phyloP scores from a whole-genome alignment of 2,113 vertebrate species.

The Nyctibius bracteatus region DNA sequence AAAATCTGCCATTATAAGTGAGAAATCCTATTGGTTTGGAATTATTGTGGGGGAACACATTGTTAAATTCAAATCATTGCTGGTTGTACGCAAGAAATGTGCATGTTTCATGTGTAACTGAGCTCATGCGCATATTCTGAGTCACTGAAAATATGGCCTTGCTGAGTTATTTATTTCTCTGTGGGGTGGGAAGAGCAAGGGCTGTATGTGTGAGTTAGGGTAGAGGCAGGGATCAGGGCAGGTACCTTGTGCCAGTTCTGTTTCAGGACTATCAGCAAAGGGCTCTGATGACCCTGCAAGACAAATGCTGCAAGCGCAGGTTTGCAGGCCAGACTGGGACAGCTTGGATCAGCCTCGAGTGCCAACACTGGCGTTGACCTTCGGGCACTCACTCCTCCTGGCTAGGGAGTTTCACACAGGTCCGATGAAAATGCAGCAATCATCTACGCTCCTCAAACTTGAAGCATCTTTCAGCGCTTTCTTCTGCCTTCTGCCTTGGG shows the following conservation, averaged over 20 bases:
- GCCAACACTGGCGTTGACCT: not conserved
- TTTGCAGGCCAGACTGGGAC: not conserved
- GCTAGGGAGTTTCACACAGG: accelerated
- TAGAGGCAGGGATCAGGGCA: not conserved
- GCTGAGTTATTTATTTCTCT: not conserved
- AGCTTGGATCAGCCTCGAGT: not conserved
- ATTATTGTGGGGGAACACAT: not conserved
- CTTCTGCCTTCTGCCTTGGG: not conserved
- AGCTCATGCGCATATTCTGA: not conserved
- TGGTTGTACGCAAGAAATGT: not conserved
- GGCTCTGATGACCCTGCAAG: not conserved
- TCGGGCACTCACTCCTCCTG: not conserved
- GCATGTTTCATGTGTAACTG: accelerated
- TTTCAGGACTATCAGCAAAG: not conserved
- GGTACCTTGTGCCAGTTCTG: not conserved
- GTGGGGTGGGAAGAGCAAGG: not conserved
- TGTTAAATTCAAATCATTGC: not conserved
- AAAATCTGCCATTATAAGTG: not conserved
- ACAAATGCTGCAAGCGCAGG: not conserved
- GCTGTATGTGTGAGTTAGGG: not conserved
- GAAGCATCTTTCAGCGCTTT: not conserved
- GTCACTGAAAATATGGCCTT: not conserved
- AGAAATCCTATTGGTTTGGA: not conserved
- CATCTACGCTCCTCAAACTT: accelerated
- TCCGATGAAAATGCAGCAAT: not conserved